These are phyloP conservation scores for Heliconius aoede DNA, from an alignment of 2,888 invertebrate genomes.

Conservation along the genomic window DNA sequence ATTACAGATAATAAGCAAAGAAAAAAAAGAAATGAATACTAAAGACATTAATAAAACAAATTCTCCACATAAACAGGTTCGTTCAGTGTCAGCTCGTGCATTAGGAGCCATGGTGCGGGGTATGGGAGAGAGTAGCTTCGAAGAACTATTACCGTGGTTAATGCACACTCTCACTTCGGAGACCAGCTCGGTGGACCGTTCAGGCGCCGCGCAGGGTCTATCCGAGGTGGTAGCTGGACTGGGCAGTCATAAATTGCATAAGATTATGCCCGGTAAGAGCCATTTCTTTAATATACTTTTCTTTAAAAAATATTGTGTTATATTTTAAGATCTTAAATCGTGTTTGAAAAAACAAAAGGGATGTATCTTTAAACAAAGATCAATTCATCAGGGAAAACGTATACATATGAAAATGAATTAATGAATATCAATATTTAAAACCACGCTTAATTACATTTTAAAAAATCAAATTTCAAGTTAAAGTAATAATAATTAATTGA, in stretches of 20 bases:
- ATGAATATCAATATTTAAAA: too few relatives aligned
- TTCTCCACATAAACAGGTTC: too few relatives aligned
- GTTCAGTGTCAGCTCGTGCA: conserved; percentile 97
- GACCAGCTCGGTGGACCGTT: conserved; percentile 96
- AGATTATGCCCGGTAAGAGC: conserved; percentile 94
- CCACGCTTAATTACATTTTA: too few relatives aligned
- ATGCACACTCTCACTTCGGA: conserved; percentile 99
- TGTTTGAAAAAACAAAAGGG: too few relatives aligned
- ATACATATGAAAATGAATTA: too few relatives aligned
- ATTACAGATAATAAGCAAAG: too few relatives aligned
- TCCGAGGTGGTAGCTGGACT: conserved; percentile 98
- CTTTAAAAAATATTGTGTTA: not conserved
- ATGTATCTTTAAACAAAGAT: too few relatives aligned
- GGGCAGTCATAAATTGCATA: conserved; percentile 96
- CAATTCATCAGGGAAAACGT: too few relatives aligned
- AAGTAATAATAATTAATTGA: not conserved
- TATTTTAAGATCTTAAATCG: too few relatives aligned
- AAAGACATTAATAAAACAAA: too few relatives aligned
- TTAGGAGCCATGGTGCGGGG: conserved; percentile 98
- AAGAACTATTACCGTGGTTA: conserved; percentile 98
- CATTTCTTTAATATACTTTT: not conserved
- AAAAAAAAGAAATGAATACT: too few relatives aligned
- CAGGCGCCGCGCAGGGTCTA: conserved; percentile 98
- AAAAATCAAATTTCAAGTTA: not conserved
- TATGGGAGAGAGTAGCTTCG: conserved; percentile 98